Conservation (phyloP, 1,140 invertebrate species). For the Bacillus rossius region DNA sequence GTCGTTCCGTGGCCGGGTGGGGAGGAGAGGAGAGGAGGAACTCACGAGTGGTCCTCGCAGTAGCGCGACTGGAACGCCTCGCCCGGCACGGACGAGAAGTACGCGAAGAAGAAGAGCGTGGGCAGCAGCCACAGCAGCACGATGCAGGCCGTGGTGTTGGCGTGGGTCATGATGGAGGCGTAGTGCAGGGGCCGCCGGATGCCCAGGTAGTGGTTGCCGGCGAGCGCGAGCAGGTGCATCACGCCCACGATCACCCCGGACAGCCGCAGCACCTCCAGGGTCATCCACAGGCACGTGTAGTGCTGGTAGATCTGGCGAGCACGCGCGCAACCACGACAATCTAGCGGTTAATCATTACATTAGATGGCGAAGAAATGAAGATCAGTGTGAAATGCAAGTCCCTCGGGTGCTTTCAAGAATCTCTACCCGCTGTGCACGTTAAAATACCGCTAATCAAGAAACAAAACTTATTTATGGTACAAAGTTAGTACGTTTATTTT, state of each 20-base stretch:
- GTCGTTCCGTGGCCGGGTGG: too few species aligned
- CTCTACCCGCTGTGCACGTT: too few species aligned
- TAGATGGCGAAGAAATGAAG: too few species aligned
- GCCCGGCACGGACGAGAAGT: constrained; percentile 44
- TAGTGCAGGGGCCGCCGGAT: constrained; percentile 57
- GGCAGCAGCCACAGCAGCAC: constrained; percentile 50
- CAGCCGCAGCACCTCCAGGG: constrained; percentile 48
- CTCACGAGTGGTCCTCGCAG: constrained; percentile 16
- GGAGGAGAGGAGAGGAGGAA: too few species aligned
- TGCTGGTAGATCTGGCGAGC: not conserved
- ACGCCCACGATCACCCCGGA: constrained; percentile 54
- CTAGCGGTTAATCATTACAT: too few species aligned
- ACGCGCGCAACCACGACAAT: too few species aligned
- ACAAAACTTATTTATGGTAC: too few species aligned
- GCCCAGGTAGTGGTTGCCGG: constrained; percentile 63
- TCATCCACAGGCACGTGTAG: constrained; percentile 34
- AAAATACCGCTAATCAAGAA: too few species aligned
- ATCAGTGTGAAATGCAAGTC: too few species aligned
- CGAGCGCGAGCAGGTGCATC: constrained; percentile 56
- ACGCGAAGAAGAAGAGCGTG: constrained; percentile 44
- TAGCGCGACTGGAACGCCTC: constrained; percentile 40
- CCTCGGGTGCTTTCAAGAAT: too few species aligned
- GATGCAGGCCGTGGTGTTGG: constrained; percentile 41
- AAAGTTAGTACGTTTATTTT: too few species aligned
- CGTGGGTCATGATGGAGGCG: constrained; percentile 47